Base-by-base conservation (phyloP, 2,113 vertebrate genomes). In the Lepus europaeus region DNA sequence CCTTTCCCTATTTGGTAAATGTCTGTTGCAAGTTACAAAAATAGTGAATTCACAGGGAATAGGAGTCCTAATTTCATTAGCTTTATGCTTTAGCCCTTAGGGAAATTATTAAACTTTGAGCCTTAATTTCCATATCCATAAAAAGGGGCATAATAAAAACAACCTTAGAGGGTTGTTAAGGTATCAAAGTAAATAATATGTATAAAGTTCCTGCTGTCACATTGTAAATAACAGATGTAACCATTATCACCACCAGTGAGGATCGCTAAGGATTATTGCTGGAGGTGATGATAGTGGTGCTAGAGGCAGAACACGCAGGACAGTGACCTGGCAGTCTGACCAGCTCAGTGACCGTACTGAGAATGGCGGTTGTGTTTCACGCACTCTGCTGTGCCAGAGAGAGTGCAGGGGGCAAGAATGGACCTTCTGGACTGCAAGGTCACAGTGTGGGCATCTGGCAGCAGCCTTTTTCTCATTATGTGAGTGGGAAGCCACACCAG, bases 21-120 rank as follows among this genome's bases (percentile, higher is more conserved):
- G n/a, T 83, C 63, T 83, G n/a, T 74, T 74, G 61, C 76, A 79
- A 93, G 68, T 6, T 49, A 64, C 17, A 29, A 53, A 94, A 89
- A 59, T 45, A 29, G 36, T 84, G 51, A 95, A 23, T 73, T 78
- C 56, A 73, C 5, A 51, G n/a, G 23, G 12, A 92, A 22, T 39
- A 7, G 76, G 68, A 82, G 31, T 95, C 39, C 63, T 69, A 9
- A 82, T 31, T 45, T 73, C 16, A 31, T 59, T 82, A 68, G 20
- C 82, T 78, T 95, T 69, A 78, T 68, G 53, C 27, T 83, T 83
- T 90, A 77, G 36, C 33, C 31, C 23, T 61, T 59, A 56, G 11
- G 3, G 2, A 94, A n/a, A 68, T 92, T 66, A 81, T 92, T 86
- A 66, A 59, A 51, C 16, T 85, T 66, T 39, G 51, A 93, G 9